Percentiles rank a stretch among this genome's conserved stretches.
phyloP scores from a whole-genome alignment of 2,113 vertebrate genomes.

The Maccullochella peelii region DNA sequence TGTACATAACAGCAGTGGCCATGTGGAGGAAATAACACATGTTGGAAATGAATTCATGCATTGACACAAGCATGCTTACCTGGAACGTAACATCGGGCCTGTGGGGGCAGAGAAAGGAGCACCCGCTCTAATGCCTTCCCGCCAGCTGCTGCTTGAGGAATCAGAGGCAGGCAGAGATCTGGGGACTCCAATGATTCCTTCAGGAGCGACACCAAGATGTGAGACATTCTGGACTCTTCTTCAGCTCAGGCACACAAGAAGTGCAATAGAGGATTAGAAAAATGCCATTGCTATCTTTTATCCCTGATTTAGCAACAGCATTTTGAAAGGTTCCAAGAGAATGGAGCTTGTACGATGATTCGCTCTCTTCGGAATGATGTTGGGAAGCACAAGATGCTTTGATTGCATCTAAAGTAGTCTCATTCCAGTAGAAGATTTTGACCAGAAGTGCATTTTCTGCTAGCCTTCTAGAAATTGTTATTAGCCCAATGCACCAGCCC shows the following conservation, averaged over 20 bases:
- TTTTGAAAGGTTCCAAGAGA: neutral
- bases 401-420: neutral
- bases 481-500: neutral
- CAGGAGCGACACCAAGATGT: neutral
- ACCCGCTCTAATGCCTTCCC: no score
- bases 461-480: neutral
- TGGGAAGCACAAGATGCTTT: neutral
- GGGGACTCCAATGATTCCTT: neutral
- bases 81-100: neutral
- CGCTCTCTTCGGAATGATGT: no score
- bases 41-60: neutral
- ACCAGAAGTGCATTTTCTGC: neutral
- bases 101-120: neutral
- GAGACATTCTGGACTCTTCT: conserved; percentile 13
- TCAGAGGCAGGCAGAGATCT: conserved; percentile 9
- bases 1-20: neutral
- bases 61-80: neutral
- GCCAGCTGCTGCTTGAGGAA: conserved; percentile 21
- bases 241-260: neutral
- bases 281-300: neutral
- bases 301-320: neutral
- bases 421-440: neutral
- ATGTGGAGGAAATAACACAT: neutral
- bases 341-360: neutral
- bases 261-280: neutral